phyloP scores from a whole-genome alignment of 2,797 vertebrate genomes.

The Channa striata region DNA sequence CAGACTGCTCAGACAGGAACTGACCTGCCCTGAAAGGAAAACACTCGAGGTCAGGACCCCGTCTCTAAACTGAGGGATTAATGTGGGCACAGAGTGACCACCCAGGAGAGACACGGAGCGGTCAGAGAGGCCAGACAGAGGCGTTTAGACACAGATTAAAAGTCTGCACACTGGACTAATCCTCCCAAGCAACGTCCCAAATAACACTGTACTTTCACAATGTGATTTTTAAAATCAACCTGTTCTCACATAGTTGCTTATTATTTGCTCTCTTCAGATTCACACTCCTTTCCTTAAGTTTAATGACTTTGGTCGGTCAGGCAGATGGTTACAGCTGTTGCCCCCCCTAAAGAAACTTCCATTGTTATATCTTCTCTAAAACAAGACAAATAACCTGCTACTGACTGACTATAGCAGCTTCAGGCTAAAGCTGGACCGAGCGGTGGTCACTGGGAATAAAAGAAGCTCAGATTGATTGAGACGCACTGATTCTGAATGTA shows the following conservation, averaged over 20 bases:
- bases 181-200: not conserved
- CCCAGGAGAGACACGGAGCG: constrained; percentile 43
- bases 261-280: constrained; percentile 8
- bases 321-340: constrained; percentile 77
- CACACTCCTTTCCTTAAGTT: constrained; percentile 33
- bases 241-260: no score
- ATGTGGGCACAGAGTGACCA: constrained; percentile 41
- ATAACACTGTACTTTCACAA: not conserved
- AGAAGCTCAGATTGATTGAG: constrained; percentile 73
- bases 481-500: constrained; percentile 59
- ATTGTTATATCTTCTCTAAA: constrained; percentile 65
- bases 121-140: constrained; percentile 38
- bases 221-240: not conserved
- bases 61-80: constrained; percentile 56
- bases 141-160: not conserved
- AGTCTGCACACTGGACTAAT: not conserved
- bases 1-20: constrained; percentile 36
- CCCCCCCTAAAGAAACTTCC: constrained; percentile 38
- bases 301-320: constrained; percentile 59
- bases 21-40: constrained; percentile 66
- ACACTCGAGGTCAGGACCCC: constrained; percentile 64
- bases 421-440: constrained; percentile 35
- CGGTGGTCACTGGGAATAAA: constrained; percentile 63
- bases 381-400: constrained; percentile 75
- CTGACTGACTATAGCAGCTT: constrained; percentile 58